Percentiles rank a stretch among this genome's conserved stretches.
phyloP scores from a whole-genome alignment of 2,113 vertebrate species.

The Danio rerio region DNA sequence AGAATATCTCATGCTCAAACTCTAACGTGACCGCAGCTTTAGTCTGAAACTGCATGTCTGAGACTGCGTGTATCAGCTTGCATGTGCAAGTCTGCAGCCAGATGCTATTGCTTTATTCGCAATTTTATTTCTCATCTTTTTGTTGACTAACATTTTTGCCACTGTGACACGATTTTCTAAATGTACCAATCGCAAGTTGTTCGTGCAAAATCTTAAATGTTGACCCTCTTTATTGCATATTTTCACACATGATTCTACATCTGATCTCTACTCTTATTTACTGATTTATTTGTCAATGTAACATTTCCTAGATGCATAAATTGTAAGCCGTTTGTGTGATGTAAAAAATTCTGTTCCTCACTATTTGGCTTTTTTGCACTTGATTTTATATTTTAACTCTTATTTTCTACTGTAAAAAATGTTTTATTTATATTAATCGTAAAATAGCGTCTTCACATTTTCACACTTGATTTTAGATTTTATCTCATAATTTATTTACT shows the following conservation, averaged over 20 bases:
- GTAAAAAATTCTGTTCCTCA: not conserved
- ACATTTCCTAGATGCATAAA: no score
- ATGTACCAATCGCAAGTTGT: not conserved
- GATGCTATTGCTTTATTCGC: not conserved
- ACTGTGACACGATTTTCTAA: not conserved
- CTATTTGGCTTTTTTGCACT: not conserved
- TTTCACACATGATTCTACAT: not conserved
- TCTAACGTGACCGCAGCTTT: no score
- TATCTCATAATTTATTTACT: no score
- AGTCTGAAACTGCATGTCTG: no score
- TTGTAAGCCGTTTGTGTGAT: no score
- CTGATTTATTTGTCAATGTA: no score
- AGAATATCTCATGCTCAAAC: no score
- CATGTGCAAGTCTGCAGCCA: no score
- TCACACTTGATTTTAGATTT: no score
- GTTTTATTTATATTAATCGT: not conserved
- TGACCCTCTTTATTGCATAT: not conserved
- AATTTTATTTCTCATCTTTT: not conserved
- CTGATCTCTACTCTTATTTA: no score
- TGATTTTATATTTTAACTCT: not conserved
- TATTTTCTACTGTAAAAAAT: not conserved
- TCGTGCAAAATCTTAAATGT: not conserved
- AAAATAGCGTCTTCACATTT: no score
- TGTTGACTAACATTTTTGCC: not conserved
- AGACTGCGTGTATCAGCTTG: no score